Evolutionary conservation across 2,113 vertebrate genomes (phyloP).

Genomic region (Leptobrachium ailaonicum): DNA sequence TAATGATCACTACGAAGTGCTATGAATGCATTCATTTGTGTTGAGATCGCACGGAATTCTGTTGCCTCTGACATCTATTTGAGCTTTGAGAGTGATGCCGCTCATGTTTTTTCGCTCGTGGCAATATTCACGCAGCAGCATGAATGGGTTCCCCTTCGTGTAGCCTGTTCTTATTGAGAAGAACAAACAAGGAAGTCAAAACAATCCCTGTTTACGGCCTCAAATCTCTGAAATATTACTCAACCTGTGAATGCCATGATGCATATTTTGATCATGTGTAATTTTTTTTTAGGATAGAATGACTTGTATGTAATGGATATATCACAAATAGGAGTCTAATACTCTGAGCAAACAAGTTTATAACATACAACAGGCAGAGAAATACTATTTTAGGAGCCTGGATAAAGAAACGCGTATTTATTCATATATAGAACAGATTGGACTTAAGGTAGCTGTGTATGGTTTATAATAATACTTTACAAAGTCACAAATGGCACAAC

Average conservation of each 20-base stretch:
- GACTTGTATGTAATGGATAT: not conserved
- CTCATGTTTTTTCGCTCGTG: constrained; percentile 63
- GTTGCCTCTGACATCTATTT: constrained; percentile 53
- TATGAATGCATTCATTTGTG: not conserved
- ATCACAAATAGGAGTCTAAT: not conserved
- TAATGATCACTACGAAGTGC: not conserved
- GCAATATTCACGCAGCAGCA: constrained; percentile 67
- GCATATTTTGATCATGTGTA: constrained; percentile 27
- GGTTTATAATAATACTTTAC: too few species aligned
- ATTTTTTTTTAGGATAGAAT: not conserved
- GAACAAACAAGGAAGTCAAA: constrained; percentile 60
- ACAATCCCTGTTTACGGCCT: constrained; percentile 7
- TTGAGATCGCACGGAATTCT: not conserved
- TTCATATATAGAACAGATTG: too few species aligned
- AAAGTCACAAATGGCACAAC: too few species aligned
- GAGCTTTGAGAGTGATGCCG: constrained; percentile 58
- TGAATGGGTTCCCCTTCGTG: constrained; percentile 55
- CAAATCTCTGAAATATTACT: constrained; percentile 47
- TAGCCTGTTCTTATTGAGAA: constrained; percentile 47
- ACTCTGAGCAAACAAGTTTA: not conserved
- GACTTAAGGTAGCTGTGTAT: too few species aligned
- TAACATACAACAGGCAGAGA: not conserved
- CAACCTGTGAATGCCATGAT: not conserved
- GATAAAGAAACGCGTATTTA: too few species aligned
- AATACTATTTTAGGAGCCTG: not conserved